Conservation (phyloP, 1,140 invertebrate genomes). For the Eupeodes corollae region DNA sequence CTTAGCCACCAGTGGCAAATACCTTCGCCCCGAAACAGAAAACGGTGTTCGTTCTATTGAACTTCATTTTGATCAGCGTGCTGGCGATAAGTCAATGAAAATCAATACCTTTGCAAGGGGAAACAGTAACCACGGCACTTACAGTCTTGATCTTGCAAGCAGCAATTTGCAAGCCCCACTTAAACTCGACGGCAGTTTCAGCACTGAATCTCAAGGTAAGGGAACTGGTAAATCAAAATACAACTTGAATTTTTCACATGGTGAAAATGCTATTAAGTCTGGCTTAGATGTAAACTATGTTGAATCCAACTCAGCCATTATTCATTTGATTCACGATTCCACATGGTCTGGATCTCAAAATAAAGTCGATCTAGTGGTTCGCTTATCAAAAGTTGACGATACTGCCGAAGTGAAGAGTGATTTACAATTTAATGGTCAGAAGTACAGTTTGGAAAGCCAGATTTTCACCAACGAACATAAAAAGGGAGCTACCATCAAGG, state of each 20-base stretch:
- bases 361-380: slow-evolving; percentile 42
- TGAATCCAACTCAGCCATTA: slow-evolving; percentile 1
- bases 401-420: slow-evolving; percentile 30
- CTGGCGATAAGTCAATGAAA: slow-evolving; percentile 14
- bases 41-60: slow-evolving; percentile 5
- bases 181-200: slow-evolving; percentile 14
- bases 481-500: slow-evolving; percentile 19
- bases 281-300: slow-evolving; percentile 9
- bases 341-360: slow-evolving; percentile 44
- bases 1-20: slow-evolving; percentile 22
- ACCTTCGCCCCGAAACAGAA: slow-evolving; percentile 7
- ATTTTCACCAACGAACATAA: slow-evolving; percentile 16
- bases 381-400: slow-evolving; percentile 41
- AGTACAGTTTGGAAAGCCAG: slow-evolving; percentile 1
- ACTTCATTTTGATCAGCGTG: slow-evolving; percentile 12
- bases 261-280: slow-evolving; percentile 17
- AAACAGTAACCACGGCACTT: slow-evolving; percentile 14
- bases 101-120: slow-evolving; percentile 14
- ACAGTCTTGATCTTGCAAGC: slow-evolving; percentile 15
- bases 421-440: too few relatives aligned
- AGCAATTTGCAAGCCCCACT: slow-evolving; percentile 14
- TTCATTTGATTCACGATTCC: slow-evolving; percentile 26
- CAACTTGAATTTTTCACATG: slow-evolving; percentile 15
- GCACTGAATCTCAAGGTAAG: not conserved
- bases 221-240: slow-evolving; percentile 12